Percentiles rank a stretch among this genome's conserved stretches.
These are phyloP conservation scores for Empidonax alnorum DNA, from an alignment of 2,113 vertebrate genomes.

Conservation along the genomic window DNA sequence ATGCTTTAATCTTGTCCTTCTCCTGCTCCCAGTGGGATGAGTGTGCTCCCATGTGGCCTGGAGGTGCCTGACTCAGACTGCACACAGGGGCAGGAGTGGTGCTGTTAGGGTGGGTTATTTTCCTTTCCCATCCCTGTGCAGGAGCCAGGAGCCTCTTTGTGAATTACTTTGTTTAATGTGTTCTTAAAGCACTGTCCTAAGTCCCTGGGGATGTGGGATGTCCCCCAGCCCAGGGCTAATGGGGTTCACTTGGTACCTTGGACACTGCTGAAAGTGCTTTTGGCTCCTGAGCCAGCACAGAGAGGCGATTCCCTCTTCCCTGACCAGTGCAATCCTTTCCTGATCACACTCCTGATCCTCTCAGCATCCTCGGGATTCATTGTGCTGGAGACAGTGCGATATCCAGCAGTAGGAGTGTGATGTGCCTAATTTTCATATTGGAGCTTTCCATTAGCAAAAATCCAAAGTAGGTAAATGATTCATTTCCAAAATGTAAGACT, in stretches of 20 bases:
- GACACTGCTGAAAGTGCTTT: background rate
- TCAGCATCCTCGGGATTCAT: background rate
- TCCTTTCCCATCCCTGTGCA: background rate
- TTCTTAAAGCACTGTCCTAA: background rate
- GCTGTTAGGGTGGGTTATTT: background rate
- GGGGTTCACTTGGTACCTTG: background rate
- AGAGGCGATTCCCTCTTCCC: background rate
- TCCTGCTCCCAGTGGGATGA: rapidly evolving
- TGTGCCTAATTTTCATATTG: background rate
- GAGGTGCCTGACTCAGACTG: background rate
- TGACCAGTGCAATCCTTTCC: background rate
- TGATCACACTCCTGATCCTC: background rate
- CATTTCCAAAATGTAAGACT: background rate
- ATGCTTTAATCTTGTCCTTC: background rate
- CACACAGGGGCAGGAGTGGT: background rate
- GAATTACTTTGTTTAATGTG: background rate
- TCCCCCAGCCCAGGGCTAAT: background rate
- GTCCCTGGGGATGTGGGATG: too few species aligned
- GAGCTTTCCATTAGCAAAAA: background rate
- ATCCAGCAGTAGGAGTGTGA: background rate
- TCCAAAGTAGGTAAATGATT: background rate
- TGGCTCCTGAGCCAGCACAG: background rate
- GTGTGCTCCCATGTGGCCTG: background rate
- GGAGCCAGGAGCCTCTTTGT: background rate
- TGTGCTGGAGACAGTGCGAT: background rate